phyloP scores from a whole-genome alignment of 2,888 invertebrate species.

The Poecilobothrus nobilitatus region DNA sequence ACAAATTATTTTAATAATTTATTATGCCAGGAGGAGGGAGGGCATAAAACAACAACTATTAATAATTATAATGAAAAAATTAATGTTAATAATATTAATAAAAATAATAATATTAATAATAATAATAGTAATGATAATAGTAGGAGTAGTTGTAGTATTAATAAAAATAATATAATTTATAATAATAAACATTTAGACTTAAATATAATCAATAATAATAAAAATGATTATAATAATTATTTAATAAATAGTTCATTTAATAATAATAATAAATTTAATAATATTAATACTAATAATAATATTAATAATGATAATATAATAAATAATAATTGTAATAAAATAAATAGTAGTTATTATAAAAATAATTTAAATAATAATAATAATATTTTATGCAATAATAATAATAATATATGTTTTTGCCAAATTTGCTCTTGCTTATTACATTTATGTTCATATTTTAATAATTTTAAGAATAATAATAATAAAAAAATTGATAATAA shows the following conservation, averaged over 20 bases:
- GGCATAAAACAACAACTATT: background rate
- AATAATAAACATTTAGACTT: background rate
- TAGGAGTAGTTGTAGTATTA: background rate
- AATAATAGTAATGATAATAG: background rate
- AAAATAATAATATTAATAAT: background rate
- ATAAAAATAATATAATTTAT: background rate
- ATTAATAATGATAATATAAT: background rate
- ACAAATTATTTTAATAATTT: background rate
- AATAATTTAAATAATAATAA: background rate
- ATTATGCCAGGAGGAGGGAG: background rate
- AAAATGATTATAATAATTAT: background rate
- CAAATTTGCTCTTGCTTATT: conserved; percentile 4
- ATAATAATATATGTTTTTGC: conserved; percentile 4
- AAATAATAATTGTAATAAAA: conserved; percentile 1
- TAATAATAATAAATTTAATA: too few species aligned
- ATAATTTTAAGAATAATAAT: background rate
- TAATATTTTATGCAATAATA: background rate
- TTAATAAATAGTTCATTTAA: background rate
- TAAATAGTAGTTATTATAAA: background rate
- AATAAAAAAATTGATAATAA: background rate
- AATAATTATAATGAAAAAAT: background rate
- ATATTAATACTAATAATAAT: background rate
- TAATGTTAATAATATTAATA: background rate
- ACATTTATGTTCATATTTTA: background rate
- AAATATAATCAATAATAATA: background rate